Conservation (phyloP, 2,113 vertebrate species). For the Atherinomorus stipes region DNA sequence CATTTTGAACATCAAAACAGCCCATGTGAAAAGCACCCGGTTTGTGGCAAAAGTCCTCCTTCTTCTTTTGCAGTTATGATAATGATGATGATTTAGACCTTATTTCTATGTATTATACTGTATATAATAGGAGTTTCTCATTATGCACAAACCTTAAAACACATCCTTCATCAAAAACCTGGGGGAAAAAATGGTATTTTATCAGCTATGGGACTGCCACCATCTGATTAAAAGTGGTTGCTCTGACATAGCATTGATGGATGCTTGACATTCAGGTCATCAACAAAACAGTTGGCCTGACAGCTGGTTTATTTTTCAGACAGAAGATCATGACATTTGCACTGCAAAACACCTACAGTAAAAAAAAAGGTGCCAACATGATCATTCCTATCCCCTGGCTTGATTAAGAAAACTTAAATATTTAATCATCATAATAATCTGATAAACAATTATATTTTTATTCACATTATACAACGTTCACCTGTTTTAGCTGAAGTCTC, state of each 20-base stretch:
- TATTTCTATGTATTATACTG: slow-evolving; percentile 18
- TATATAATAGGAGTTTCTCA: not conserved
- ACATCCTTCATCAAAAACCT: not conserved
- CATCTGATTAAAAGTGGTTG: slow-evolving; percentile 12
- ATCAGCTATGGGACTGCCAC: not conserved
- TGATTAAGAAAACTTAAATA: slow-evolving; percentile 6
- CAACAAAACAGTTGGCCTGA: not conserved
- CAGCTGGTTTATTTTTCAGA: not conserved
- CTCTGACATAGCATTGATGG: slow-evolving; percentile 1
- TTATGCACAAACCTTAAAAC: slow-evolving; percentile 20
- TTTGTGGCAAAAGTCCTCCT: slow-evolving; percentile 6
- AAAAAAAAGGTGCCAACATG: not conserved
- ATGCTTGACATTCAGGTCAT: slow-evolving; percentile 10
- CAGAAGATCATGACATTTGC: not conserved
- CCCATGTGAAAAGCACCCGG: slow-evolving; percentile 24
- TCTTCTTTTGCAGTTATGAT: slow-evolving; percentile 3
- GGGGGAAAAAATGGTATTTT: slow-evolving; percentile 2
- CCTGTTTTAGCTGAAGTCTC: not conserved
- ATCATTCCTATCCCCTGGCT: not conserved
- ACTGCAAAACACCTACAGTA: slow-evolving; percentile 20
- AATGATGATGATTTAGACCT: not conserved
- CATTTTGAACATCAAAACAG: slow-evolving; percentile 44
- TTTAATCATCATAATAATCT: too few relatives aligned
- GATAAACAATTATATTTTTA: not conserved
- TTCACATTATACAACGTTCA: not conserved